Base-by-base conservation (phyloP, 2,797 vertebrate genomes). In the Microctenopoma stevenorrisi region DNA sequence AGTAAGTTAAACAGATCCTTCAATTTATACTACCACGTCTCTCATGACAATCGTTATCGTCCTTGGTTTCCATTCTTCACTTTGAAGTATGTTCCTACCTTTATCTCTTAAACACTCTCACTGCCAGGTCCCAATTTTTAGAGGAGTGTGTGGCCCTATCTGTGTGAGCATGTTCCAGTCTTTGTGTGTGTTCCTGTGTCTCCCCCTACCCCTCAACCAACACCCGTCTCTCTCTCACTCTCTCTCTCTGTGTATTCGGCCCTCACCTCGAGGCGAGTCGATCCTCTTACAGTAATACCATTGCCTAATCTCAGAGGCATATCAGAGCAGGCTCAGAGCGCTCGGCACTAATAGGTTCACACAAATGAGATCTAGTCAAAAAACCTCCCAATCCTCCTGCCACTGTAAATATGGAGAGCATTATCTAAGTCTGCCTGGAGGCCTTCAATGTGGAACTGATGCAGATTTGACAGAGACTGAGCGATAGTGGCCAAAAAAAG, bases 261-360 rank as follows among this genome's bases (percentile, higher is more conserved):
- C 76, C 85, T 84, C 79, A 84, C 85, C 87, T 90, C 85, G 44
- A 81, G 83, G 84, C 86, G 25, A 84, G 78, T 79, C 86, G 85
- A 93, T 93, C 91, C 90, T 91, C 90, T 92, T 91, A 91, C 86
- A 74, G 87, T 92, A 91, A 92, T 90, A 83, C 90, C 87, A 71
- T 86, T 81, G 77, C 86, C 82, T 91, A 91, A 93, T 92, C 90
- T 92, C 86, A 87, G 86, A 86, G 82, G 86, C 89, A 83, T 91
- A 91, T 92, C 92, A 91, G 74, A 79, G 86, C 66, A 77, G 74
- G 85, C 88, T 87, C 81, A 81, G 76, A 76, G 85, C 81, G 87
- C 78, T 86, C 78, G 43, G 71, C 81, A 81, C 84, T 91, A 90
- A 91, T 86, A 90, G 90, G 87, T 90, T 92, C 89, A 88, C 84